Conservation (phyloP, 2,797 vertebrate species). For the Amniataba percoides region DNA sequence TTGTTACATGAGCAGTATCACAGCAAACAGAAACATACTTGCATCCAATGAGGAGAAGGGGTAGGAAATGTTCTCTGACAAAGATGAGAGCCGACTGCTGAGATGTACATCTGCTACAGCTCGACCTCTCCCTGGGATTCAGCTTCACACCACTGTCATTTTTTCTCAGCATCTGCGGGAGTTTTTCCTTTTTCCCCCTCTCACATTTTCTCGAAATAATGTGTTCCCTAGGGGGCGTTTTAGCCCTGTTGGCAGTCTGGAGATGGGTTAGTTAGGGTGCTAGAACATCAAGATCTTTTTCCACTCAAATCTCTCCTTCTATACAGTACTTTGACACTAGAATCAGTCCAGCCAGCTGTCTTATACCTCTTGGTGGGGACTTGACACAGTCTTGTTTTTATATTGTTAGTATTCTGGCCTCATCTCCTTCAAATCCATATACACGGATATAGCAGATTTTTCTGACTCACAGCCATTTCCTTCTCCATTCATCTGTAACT, state of each 20-base stretch:
- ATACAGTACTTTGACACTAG: background rate
- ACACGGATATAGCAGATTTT: background rate
- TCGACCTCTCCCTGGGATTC: constrained; percentile 43
- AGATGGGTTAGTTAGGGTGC: constrained; percentile 48
- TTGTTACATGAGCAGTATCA: constrained; percentile 22
- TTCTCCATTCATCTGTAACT: constrained; percentile 19
- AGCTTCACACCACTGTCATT: constrained; percentile 33
- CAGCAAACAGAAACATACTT: constrained; percentile 7
- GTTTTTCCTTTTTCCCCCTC: background rate
- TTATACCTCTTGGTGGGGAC: background rate
- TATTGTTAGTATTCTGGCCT: constrained; percentile 11
- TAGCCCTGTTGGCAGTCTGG: constrained; percentile 30
- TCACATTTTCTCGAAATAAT: constrained; percentile 38
- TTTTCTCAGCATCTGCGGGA: constrained; percentile 27
- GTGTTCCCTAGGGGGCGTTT: constrained; percentile 57
- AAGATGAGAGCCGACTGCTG: constrained; percentile 48
- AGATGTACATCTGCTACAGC: constrained; percentile 46
- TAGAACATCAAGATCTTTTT: constrained; percentile 39
- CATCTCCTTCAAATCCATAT: background rate
- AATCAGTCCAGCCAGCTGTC: constrained; percentile 6
- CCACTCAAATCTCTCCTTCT: constrained; percentile 5
- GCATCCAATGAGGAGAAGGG: background rate
- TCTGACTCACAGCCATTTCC: background rate
- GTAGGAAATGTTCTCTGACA: constrained; percentile 29
- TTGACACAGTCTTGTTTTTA: background rate